Base-by-base conservation (phyloP, 2,797 vertebrate genomes). In the Lacerta viridis region DNA sequence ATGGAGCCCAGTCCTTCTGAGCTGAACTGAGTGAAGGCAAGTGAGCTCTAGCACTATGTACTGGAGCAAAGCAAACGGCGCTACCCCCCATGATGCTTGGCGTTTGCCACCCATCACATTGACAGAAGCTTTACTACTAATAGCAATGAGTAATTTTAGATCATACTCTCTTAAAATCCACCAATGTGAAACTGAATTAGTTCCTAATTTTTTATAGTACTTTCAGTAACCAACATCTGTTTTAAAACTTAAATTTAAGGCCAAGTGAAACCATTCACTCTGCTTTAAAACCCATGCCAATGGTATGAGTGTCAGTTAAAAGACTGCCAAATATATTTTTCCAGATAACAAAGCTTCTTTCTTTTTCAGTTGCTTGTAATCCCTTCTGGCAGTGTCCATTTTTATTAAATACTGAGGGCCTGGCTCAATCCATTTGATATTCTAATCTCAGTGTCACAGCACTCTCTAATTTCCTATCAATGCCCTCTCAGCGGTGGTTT, bases 201-300 rank as follows among this genome's bases (percentile, higher is more conserved):
- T 75, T 85, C n/a, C 43, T 89, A 15, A 81, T 72, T 88, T 88
- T 90, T 90, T 84, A 84, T 69, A 90, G 88, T 36, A 61, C 87
- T 92, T 93, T 91, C 66, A 93, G 89, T 86, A 90, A 83, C 80
- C 91, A 90, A 88, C 91, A 86, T 41, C 82, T 64, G 79, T 88
- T 90, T 11, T 75, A 85, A 80, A 89, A 85, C 84, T 89, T 80
- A 68, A 80, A 43, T 75, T 80, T 85, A 74, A 91, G 66, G 83
- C 84, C 71, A 68, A 86, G 79, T 86, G 87, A 72, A 81, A 83
- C 83, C 68, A 39, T 64, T 46, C 80, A 89, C 36, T 86, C n/a
- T 71, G 55, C 84, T 88, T 92, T 92, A 59, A 89, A 72, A 75
- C 85, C 75, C 33, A 1, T 29, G 43, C 84, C 77, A 85, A 5